phyloP scores from a whole-genome alignment of 2,113 vertebrate species.

The Podocnemis expansa region DNA sequence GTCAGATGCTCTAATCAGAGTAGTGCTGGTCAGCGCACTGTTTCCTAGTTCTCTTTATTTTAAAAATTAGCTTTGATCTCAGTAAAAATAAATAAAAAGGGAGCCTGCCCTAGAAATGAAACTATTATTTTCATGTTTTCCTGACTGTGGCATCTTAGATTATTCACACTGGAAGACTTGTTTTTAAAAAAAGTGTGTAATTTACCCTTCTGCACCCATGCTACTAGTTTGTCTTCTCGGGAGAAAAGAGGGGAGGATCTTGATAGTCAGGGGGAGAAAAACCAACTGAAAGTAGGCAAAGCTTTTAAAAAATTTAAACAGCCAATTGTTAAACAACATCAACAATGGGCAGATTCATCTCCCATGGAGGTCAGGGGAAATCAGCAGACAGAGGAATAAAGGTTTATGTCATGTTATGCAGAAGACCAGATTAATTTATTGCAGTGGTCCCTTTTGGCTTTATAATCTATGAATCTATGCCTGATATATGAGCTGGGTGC shows the following conservation, averaged over 20 bases:
- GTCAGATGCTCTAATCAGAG: slow-evolving; percentile 15
- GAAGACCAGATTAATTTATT: no score
- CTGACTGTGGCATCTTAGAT: rapidly evolving
- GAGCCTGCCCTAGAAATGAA: rapidly evolving
- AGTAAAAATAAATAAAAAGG: neutral
- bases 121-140: rapidly evolving
- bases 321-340: neutral
- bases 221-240: neutral
- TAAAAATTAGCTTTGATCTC: neutral
- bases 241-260: neutral
- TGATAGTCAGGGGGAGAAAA: neutral
- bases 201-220: neutral
- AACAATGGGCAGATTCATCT: neutral
- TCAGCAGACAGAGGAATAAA: no score
- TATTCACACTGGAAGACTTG: rapidly evolving
- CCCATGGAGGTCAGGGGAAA: no score
- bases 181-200: neutral
- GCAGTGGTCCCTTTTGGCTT: no score
- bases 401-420: no score
- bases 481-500: no score
- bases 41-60: neutral
- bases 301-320: neutral
- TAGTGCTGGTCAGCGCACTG: neutral
- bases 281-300: neutral
- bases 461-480: no score